Conservation (phyloP, 2,113 vertebrate species). For the Calypte anna region DNA sequence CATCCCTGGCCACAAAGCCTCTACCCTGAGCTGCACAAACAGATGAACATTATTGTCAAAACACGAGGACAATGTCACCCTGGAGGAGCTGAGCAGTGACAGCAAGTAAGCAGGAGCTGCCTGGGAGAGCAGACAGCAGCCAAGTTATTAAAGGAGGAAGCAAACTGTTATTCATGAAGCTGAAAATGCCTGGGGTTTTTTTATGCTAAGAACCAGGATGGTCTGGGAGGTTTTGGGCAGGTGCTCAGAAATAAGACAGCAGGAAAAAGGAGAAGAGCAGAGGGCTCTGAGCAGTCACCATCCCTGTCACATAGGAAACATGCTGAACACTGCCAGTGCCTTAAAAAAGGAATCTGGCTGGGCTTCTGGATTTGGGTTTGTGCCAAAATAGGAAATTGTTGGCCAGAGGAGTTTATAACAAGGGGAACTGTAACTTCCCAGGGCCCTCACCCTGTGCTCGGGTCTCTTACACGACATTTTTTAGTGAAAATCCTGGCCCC, state of each 20-base stretch:
- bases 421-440: background rate
- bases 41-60: constrained; percentile 59
- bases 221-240: background rate
- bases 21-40: constrained; percentile 5
- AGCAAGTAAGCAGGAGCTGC: background rate
- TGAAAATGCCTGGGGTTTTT: background rate
- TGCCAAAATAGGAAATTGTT: background rate
- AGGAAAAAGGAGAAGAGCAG: background rate
- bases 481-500: background rate
- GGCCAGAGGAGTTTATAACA: background rate
- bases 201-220: background rate
- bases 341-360: background rate
- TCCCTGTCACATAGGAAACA: background rate
- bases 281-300: background rate
- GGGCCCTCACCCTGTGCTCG: background rate
- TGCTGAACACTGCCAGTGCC: background rate
- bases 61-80: background rate
- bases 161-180: background rate
- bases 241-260: background rate
- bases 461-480: background rate
- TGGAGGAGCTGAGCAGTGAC: background rate
- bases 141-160: background rate
- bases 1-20: background rate
- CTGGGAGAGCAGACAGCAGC: background rate
- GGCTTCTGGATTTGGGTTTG: background rate